Base-by-base conservation (phyloP, 2,797 vertebrate species). In the Cichlasoma orientale region DNA sequence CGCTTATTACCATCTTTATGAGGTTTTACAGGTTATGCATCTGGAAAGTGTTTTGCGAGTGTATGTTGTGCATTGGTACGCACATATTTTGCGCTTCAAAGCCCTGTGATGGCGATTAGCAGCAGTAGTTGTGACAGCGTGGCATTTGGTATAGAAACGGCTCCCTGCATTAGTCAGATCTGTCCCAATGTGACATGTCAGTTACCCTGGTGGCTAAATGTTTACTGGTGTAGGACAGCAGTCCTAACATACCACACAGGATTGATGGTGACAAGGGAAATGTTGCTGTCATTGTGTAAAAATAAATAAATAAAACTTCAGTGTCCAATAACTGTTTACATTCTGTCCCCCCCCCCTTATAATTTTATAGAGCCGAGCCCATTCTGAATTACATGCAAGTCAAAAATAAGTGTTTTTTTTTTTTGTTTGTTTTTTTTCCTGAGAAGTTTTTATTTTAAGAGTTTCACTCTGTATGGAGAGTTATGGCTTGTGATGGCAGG, bases 61-160 rank as follows among this genome's bases (percentile, higher is more conserved):
- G 33, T 13, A n/a, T 53, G 55, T 25, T 78, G 21, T 1, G 63
- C 63, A 68, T 52, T 52, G 63, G 44, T 31, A 52, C 50, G 44
- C 63, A 31, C 63, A 68, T 52, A 68, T 68, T 47, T 31, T 68
- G 63, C 7, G 63, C 69, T 59, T 88, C 44, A 72, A 71, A 85
- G 72, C 79, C 52, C 36, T 21, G 61, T 87, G 81, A 80, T 80
- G 84, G 61, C 12, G 80, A 80, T 87, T 81, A 82, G 72, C 18
- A 1, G 27, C 56, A 73, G 10, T 4, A 8, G 44, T 58, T 69
- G 36, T 82, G 84, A 75, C 76, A 76, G 76, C 31, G 25, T 82
- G 81, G 58, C 82, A 82, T 85, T 88, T 80, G 63, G 71, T 78
- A 36, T 33, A 74, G 75, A 85, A 80, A 70, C 10, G 27, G 83